Conservation (phyloP, 2,113 vertebrate species). For the Psephotus haematonotus region DNA sequence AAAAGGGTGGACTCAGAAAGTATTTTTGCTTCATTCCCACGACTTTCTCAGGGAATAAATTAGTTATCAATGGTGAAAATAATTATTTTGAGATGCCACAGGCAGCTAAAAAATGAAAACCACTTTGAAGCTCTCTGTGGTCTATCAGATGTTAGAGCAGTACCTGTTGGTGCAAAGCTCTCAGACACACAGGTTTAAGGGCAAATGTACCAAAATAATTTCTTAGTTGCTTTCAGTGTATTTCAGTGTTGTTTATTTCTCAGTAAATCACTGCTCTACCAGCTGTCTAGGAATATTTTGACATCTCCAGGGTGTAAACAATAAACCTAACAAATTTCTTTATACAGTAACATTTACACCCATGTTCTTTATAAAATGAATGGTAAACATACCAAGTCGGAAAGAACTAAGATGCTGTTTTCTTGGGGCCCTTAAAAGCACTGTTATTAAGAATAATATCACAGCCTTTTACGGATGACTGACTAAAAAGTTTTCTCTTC, state of each 20-base stretch:
- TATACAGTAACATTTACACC: not conserved
- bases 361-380: not conserved
- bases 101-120: not conserved
- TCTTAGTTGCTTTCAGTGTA: not conserved
- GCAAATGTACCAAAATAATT: not conserved
- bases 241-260: not conserved
- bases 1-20: not conserved
- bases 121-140: not conserved
- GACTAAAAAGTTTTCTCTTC: not conserved
- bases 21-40: not conserved
- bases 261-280: not conserved
- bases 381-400: not conserved
- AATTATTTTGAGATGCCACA: not conserved
- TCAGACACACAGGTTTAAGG: not conserved
- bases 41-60: not conserved
- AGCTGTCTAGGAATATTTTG: not conserved
- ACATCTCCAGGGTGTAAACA: not conserved
- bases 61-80: not conserved
- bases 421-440: not conserved
- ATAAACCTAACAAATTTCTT: not conserved
- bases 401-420: not conserved
- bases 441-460: not conserved
- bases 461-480: not conserved
- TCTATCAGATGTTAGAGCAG: not conserved
- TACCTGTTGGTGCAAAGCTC: not conserved